Base-by-base conservation (phyloP, 1,140 invertebrate species). In the Drosophila pachea region DNA sequence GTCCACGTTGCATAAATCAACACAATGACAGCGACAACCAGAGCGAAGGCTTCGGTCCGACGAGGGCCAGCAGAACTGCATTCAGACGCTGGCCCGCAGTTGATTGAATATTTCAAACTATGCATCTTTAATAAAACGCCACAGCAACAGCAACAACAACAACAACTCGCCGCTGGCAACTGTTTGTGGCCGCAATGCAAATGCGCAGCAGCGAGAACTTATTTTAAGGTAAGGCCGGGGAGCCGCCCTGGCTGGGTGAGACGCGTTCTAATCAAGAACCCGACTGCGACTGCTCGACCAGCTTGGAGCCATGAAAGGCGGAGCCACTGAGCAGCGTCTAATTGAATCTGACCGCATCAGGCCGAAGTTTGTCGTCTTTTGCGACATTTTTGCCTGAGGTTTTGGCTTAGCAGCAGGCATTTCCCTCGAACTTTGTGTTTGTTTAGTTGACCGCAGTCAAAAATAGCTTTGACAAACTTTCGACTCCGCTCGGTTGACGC, bases 391-490 rank as follows among this genome's bases (percentile, higher is more conserved):
- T 78, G 76, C 72, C 73, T 79, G 76, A 62, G 68, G 54, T 53
- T 67, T 70, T 14, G 35, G 33, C 47, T 61, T 50, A 61, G n/a
- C 8, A 8, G 32, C 32, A 14, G 50, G 40, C 65, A 35, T 35
- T 40, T 50, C 54, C 48, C 54, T 47, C 49, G 16, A 61, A 74
- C 77, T 79, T 76, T 83, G 76, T 83, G 81, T 83, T 68, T 83
- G 81, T 83, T 83, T 84, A 83, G 79, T 83, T 83, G 79, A 84
- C 79, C 79, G 81, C 79, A 84, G 81, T 84, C 79, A 84, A 84
- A 84, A 84, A 84, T 84, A 84, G 79, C 81, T 79, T 84, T 83
- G 69, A 74, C 76, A 79, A 86, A 84, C 36, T 86, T 84, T 74
- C 61, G 49, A 16, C 65, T 73, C 33, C 43, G 36, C 58, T 55